Conservation (phyloP, 1,140 invertebrate genomes). For the Aporrectodea caliginosa region DNA sequence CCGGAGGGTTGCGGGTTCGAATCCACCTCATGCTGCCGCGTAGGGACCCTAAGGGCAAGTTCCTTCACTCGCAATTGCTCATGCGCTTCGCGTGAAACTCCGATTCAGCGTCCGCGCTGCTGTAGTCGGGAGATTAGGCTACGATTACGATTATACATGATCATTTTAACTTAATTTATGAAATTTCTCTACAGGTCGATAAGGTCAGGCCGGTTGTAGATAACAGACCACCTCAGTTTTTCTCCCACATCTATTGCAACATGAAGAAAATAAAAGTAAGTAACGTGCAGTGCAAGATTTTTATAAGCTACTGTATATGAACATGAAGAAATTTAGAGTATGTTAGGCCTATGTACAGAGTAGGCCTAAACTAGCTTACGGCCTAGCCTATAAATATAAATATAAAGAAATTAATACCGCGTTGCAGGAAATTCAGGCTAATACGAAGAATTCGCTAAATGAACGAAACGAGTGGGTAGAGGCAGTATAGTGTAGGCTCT, state of each 20-base stretch:
- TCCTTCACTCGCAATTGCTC: not conserved
- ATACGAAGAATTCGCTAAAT: too few relatives aligned
- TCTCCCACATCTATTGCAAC: conserved; percentile 22
- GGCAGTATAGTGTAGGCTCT: too few relatives aligned
- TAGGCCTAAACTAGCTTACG: not conserved
- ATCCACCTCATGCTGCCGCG: too few relatives aligned
- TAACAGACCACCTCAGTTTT: conserved; percentile 14
- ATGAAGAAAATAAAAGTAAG: conserved; percentile 21
- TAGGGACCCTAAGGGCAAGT: not conserved
- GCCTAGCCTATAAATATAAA: not conserved
- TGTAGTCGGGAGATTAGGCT: not conserved
- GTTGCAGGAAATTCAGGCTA: too few relatives aligned
- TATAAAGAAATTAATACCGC: too few relatives aligned
- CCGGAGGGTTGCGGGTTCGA: too few relatives aligned
- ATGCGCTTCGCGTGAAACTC: not conserved
- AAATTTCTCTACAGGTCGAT: not conserved
- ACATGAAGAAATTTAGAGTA: too few relatives aligned
- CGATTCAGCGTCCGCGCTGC: not conserved
- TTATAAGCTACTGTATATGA: too few relatives aligned
- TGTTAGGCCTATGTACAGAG: not conserved
- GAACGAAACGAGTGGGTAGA: too few relatives aligned
- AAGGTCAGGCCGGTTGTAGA: conserved; percentile 9
- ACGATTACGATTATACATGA: not conserved
- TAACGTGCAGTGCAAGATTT: too few relatives aligned
- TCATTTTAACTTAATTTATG: not conserved